A percentile compares a stretch with the other conserved stretches of the same genome.
These are phyloP conservation scores for Mizuhopecten yessoensis DNA, from an alignment of 1,140 invertebrate species.

Conservation along the genomic window DNA sequence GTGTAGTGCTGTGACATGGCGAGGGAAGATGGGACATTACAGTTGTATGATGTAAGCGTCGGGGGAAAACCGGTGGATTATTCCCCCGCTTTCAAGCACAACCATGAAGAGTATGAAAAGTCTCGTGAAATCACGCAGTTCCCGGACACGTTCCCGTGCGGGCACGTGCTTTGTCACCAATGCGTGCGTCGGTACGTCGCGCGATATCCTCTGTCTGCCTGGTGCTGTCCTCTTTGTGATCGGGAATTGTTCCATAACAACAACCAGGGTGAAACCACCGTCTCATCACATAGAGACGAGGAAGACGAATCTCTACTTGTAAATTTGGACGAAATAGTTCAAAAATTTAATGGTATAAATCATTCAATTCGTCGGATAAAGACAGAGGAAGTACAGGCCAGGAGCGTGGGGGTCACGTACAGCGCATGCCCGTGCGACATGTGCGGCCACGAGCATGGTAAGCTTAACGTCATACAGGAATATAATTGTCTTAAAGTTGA, in stretches of 20 bases:
- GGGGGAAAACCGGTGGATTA: constrained; percentile 48
- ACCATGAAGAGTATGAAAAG: constrained; percentile 64
- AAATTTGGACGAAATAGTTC: constrained; percentile 78
- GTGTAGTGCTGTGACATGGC: constrained; percentile 35
- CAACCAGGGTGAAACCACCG: constrained; percentile 51
- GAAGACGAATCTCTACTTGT: constrained; percentile 69
- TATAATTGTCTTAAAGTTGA: constrained; percentile 73
- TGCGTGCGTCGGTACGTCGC: constrained; percentile 75
- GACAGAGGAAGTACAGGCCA: constrained; percentile 72
- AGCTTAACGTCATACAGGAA: constrained; percentile 77
- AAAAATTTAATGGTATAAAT: constrained; percentile 75
- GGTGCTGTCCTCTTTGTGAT: constrained; percentile 68
- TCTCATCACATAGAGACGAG: constrained; percentile 52
- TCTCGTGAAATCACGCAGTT: constrained; percentile 71
- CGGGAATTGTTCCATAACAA: constrained; percentile 59
- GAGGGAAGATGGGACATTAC: background rate
- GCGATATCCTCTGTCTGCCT: constrained; percentile 51
- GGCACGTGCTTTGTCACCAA: constrained; percentile 79
- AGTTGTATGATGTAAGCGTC: constrained; percentile 56
- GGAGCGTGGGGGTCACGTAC: constrained; percentile 79
- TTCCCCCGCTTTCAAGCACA: background rate
- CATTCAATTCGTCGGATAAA: constrained; percentile 71
- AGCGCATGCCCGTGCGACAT: constrained; percentile 76
- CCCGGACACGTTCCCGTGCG: constrained; percentile 80
- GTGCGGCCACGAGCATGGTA: constrained; percentile 78